Evolutionary conservation across 2,888 invertebrate genomes (phyloP).

Genomic region (Aricia artaxerxes): DNA sequence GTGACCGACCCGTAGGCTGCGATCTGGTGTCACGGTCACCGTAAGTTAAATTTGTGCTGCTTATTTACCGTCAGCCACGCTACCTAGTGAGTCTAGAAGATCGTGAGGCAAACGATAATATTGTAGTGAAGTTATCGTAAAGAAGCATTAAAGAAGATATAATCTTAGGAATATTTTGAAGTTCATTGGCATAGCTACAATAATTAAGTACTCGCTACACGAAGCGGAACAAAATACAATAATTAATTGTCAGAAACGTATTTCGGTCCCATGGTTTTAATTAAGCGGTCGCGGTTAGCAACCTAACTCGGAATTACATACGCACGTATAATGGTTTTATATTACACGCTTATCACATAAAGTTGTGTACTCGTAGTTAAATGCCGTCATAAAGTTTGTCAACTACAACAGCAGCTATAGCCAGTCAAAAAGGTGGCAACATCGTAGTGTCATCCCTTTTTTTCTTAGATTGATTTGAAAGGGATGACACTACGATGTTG

Average conservation of each 20-base stretch:
- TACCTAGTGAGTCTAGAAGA: neutral
- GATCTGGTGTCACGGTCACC: conserved; percentile 78
- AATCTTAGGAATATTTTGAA: conserved; percentile 25
- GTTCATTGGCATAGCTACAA: conserved; percentile 32
- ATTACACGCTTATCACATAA: neutral
- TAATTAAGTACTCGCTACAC: conserved; percentile 36
- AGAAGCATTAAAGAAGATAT: neutral
- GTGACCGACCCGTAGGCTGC: conserved; percentile 71
- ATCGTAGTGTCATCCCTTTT: no score
- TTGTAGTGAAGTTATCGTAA: neutral
- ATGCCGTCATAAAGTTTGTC: neutral
- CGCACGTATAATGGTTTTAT: neutral
- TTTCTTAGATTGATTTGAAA: no score
- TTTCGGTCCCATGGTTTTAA: conserved; percentile 37
- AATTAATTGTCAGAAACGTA: conserved; percentile 39
- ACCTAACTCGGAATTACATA: conserved; percentile 12
- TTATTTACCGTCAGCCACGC: conserved; percentile 46
- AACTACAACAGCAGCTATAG: neutral
- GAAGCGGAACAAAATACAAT: conserved; percentile 40
- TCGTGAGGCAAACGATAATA: neutral
- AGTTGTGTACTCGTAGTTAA: neutral
- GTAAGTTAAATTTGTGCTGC: conserved; percentile 56
- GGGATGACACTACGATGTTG: no score
- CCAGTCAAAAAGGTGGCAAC: no score
- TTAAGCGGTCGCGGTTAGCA: conserved; percentile 27